These are phyloP conservation scores for Ptilodon capucinus DNA, from an alignment of 2,888 invertebrate genomes.

Conservation along the genomic window DNA sequence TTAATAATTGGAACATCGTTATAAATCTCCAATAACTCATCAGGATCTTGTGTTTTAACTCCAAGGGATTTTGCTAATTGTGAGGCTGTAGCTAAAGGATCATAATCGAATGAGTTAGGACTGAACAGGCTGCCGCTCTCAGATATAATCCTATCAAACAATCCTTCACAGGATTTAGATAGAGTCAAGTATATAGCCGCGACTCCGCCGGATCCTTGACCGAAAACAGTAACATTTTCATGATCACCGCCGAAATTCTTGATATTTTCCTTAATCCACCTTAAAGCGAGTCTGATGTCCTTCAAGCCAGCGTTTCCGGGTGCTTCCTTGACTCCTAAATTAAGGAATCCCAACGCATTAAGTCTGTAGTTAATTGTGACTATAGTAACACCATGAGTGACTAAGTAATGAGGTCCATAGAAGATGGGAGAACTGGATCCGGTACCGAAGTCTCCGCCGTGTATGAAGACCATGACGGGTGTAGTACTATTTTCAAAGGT, in stretches of 20 bases:
- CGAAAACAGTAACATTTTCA: constrained; percentile 72
- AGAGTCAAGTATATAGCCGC: constrained; percentile 69
- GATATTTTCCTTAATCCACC: constrained; percentile 72
- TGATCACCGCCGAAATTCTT: constrained; percentile 63
- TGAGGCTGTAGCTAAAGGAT: constrained; percentile 59
- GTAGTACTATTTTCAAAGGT: constrained; percentile 44
- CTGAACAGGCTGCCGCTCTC: constrained; percentile 67
- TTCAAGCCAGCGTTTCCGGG: constrained; percentile 77
- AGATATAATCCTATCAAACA: constrained; percentile 68
- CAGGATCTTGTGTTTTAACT: constrained; percentile 48
- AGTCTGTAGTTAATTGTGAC: constrained; percentile 78
- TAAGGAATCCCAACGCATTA: constrained; percentile 73
- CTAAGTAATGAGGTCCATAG: constrained; percentile 73
- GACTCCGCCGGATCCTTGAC: constrained; percentile 71
- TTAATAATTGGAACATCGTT: constrained; percentile 50
- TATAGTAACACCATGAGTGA: constrained; percentile 66
- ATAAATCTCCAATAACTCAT: constrained; percentile 56
- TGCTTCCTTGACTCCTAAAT: constrained; percentile 62
- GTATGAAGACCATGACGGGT: constrained; percentile 75
- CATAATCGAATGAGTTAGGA: constrained; percentile 61
- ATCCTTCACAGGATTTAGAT: constrained; percentile 63
- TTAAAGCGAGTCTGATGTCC: constrained; percentile 70
- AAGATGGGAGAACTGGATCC: constrained; percentile 69
- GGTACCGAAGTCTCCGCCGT: constrained; percentile 75
- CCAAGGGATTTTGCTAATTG: constrained; percentile 69